A percentile compares a stretch with the other conserved stretches of the same genome.
These are phyloP conservation scores for Gryllus longicercus DNA, from an alignment of 2,888 invertebrate species.

Conservation along the genomic window DNA sequence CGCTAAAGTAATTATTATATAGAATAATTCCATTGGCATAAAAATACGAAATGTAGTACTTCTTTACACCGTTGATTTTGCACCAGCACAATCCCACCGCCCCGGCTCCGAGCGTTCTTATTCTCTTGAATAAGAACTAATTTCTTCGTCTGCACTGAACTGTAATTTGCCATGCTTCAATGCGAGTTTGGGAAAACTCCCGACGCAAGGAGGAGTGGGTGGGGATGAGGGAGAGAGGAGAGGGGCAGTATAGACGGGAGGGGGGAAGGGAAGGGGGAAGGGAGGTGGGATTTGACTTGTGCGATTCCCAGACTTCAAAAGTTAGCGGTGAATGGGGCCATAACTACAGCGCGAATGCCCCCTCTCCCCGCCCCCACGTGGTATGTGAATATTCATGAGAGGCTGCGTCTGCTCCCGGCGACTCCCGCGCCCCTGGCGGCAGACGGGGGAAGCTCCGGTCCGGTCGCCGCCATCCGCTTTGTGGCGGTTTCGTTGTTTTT, in stretches of 20 bases:
- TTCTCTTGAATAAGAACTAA: slow-evolving; percentile 32
- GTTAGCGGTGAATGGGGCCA: slow-evolving; percentile 34
- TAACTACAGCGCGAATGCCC: slow-evolving; percentile 31
- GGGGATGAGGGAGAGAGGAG: neutral
- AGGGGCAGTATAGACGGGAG: too few relatives aligned
- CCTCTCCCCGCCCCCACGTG: slow-evolving; percentile 22
- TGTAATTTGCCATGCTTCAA: slow-evolving; percentile 32
- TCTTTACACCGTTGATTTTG: slow-evolving; percentile 9
- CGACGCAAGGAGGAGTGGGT: neutral
- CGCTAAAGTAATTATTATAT: slow-evolving; percentile 35
- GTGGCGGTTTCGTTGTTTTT: too few relatives aligned
- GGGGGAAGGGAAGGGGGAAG: slow-evolving; percentile 19
- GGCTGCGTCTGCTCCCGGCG: slow-evolving; percentile 12
- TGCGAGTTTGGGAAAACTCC: slow-evolving; percentile 32
- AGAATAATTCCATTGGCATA: slow-evolving; percentile 36
- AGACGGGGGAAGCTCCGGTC: neutral
- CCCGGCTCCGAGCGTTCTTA: slow-evolving; percentile 29
- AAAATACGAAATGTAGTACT: slow-evolving; percentile 30
- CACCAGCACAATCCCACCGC: slow-evolving; percentile 12
- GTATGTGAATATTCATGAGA: slow-evolving; percentile 30
- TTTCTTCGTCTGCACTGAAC: slow-evolving; percentile 30
- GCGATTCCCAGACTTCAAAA: slow-evolving; percentile 33
- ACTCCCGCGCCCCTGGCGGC: neutral
- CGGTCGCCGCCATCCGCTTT: too few relatives aligned
- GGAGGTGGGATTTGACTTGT: slow-evolving; percentile 29